phyloP scores from a whole-genome alignment of 2,113 vertebrate genomes.

The Colinus virginianus region DNA sequence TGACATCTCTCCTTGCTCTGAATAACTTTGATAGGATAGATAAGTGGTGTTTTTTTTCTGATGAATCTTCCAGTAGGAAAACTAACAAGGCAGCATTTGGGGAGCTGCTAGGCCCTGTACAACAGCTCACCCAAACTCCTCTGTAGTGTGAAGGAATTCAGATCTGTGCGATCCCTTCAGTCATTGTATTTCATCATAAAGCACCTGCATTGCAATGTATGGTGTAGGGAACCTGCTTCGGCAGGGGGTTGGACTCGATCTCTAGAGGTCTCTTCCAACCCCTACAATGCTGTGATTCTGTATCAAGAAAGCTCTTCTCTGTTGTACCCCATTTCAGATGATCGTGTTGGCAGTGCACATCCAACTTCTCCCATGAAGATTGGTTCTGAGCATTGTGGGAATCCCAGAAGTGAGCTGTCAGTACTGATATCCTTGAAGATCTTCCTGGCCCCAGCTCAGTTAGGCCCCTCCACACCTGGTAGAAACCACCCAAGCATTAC shows the following conservation, averaged over 20 bases:
- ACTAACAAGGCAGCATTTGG: neutral
- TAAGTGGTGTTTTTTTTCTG: neutral
- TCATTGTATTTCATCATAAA: neutral
- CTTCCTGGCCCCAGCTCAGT: neutral
- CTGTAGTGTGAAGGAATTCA: neutral
- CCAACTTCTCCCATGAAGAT: neutral
- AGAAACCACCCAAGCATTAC: neutral
- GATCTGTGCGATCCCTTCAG: neutral
- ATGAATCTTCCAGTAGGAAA: neutral
- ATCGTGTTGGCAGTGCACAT: neutral
- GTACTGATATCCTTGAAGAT: neutral
- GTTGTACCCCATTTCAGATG: neutral
- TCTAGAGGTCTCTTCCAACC: too few species aligned
- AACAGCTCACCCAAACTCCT: neutral
- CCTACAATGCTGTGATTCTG: too few species aligned
- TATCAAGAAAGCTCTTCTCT: neutral
- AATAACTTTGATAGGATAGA: neutral
- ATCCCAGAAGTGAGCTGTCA: neutral
- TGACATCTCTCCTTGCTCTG: accelerated
- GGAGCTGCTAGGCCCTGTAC: neutral
- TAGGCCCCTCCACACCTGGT: neutral
- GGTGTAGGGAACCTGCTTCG: too few species aligned
- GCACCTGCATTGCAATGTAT: too few species aligned
- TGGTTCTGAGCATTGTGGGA: neutral
- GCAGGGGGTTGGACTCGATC: too few species aligned